Evolutionary conservation across 2,113 vertebrate genomes (phyloP), one percentile per base, ranked within the genome.

Genomic region (Brienomyrus longianalis): DNA sequence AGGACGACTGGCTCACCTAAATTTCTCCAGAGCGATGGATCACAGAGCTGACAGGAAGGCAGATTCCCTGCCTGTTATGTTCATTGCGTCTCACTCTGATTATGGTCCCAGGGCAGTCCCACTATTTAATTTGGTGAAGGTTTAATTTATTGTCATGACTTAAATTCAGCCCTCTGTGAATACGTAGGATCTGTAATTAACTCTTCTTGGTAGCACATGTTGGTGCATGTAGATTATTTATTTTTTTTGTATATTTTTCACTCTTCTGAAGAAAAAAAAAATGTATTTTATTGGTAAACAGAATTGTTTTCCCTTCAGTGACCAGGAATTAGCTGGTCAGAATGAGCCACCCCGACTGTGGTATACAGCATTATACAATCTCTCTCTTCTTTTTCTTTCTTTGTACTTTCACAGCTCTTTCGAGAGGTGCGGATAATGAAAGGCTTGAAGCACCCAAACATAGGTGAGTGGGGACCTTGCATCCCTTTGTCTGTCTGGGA

Each of bases 391-490:
- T 9, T 17, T 87, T 62, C 17, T 90, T 89, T 10, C 54, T 87
- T 87, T 86, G 39, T 9, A 90, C 91, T 62, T 92, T 90, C 70
- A 5, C 93, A 98, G 97, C 97, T 98, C 87, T 98, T 98, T 95
- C 96, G 97, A 91, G 97, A 98, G 94, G 97, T 98, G 51, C 96
- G 97, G 89, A 98, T 98, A 92, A 98, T 98, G 97, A 98, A 98
- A 94, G 96, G 97, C 85, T 95, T 98, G 51, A 97, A 97, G 95
- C 97, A 98, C 93, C 97, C 97, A 90, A 98, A 98, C 93, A 98
- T 98, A 62, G 97, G 97, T 98, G 93, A 97, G 96, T 92, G 3
- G 10, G n/a, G 0, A n/a, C 21, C 0, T 52, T 52, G 80, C 45
- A 21, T 10, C 85, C n/a, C 85, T 56, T 27, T 2, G 62, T 83